Base-by-base conservation (phyloP, 2,888 invertebrate species). In the Cataglyphis livida region DNA sequence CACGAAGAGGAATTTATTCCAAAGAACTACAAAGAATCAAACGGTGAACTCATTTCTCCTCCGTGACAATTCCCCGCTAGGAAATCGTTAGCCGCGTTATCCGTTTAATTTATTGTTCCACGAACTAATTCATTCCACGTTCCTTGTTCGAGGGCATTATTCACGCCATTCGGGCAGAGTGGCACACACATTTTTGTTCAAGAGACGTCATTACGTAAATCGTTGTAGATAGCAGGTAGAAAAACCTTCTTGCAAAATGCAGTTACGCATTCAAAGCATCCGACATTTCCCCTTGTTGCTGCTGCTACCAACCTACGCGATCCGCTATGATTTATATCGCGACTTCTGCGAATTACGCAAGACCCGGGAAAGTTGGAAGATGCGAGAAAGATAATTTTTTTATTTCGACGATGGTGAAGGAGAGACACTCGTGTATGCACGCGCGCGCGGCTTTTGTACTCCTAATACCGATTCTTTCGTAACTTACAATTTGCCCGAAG, bases 291-390 rank as follows among this genome's bases (percentile, higher is more conserved):
- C 82, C 83, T 84, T 83, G 76, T 81, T 76, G 54, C n/a, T 68
- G 54, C 9, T 15, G 51, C 73, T 35, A 81, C 85, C 82, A 71
- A 73, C 88, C 88, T 88, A 89, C 89, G 89, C 84, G 78, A 87
- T 82, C 64, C 84, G 85, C 75, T 84, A 87, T 89, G 89, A 89
- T 89, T 89, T 89, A 89, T 73, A 79, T 59, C 85, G 83, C 81
- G 84, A 85, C 83, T 88, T 83, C 38, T 41, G 81, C 70, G 76
- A 78, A 85, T 89, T 89, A 85, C 84, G 87, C 75, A 89, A 76
- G 85, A 84, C 83, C 65, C 88, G 84, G 84, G 88, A 88, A 88
- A 84, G 84, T 88, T 73, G 86, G 44, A 86, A 76, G 86, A 88
- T 88, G 71, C 88, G 82, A 81, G 57, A 70, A 71, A 79, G 86